Conservation (phyloP, 1,140 invertebrate species). For the Drosophila rhopaloa region DNA sequence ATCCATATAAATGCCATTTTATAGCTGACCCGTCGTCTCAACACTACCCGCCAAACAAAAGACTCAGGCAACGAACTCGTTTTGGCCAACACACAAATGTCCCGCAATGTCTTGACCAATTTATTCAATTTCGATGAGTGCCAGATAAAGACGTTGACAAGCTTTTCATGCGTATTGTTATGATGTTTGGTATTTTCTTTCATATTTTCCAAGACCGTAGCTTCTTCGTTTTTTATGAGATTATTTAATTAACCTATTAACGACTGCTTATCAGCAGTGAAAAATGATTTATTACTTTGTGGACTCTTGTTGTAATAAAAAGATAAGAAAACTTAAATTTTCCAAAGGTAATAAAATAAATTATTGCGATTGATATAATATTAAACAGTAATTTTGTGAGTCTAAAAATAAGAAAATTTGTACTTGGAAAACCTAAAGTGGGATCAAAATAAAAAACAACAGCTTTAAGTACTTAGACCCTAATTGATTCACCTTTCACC, state of each 20-base stretch:
- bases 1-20: slow-evolving; percentile 38
- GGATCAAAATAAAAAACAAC: too few species aligned
- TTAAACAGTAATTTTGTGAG: too few species aligned
- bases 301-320: too few species aligned
- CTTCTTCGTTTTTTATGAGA: background rate
- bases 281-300: too few species aligned
- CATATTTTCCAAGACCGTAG: background rate
- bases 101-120: slow-evolving; percentile 6
- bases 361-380: too few species aligned
- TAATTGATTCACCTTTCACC: too few species aligned
- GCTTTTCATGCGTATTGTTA: slow-evolving; percentile 2
- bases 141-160: slow-evolving; percentile 5
- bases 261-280: background rate
- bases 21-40: slow-evolving; percentile 18
- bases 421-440: too few species aligned
- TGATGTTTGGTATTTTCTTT: background rate
- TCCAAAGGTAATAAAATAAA: too few species aligned
- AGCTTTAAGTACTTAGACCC: too few species aligned
- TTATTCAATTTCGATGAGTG: slow-evolving; percentile 24
- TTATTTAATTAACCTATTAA: slow-evolving; percentile 5
- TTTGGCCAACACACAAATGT: slow-evolving; percentile 21
- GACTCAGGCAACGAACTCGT: slow-evolving; percentile 70
- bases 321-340: too few species aligned
- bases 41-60: slow-evolving; percentile 28
- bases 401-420: too few species aligned